Base-by-base conservation (phyloP, 2,113 vertebrate genomes). In the Lophura nycthemera region DNA sequence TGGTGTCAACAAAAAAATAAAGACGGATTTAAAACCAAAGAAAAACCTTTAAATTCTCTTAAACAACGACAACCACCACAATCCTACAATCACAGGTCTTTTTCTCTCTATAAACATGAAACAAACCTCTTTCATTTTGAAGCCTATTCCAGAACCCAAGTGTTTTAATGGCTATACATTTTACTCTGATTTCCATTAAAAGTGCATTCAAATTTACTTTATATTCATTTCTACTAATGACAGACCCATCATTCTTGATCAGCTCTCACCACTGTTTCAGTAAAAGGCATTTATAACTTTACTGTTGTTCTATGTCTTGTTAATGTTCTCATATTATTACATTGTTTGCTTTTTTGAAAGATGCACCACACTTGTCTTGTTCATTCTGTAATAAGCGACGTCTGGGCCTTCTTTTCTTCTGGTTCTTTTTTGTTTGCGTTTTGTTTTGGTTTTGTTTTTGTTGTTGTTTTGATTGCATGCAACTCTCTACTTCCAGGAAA, bases 1-100 rank as follows among this genome's bases (percentile, higher is more conserved):
- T 99, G 87, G 69, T 84, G 50, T 50, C 8, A 81, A 95, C 95
- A 84, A 92, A 11, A 60, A 50, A 74, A 91, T 8, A 61, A 1
- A 43, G 48, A 45, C 25, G 47, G 38, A 9, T 59, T 86, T 63
- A 71, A 92, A 75, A 36, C 57, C 61, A 65, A 19, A 56, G 25
- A 54, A 70, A 50, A 63, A 6, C 10, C 3, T 30, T 5, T 0
- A 4, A 40, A 56, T 34, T 59, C 12, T 64, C 63, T 78, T 50
- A 60, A 70, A 32, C 27, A 54, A 14, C 12, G 8, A 10, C 27
- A 29, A 54, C 14, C 29, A 54, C 27, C 52, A 54, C 52, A 54
- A 54, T 24, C 21, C 20, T 24, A 22, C 13, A 27, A 66, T 36
- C 61, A 7, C 52, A 83, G 17, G 17, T 74, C 22, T 67, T 50